Evolutionary conservation across 1,140 invertebrate genomes (phyloP), one percentile per base, ranked within the genome.

Genomic region (Zaprionus gabonicus): DNA sequence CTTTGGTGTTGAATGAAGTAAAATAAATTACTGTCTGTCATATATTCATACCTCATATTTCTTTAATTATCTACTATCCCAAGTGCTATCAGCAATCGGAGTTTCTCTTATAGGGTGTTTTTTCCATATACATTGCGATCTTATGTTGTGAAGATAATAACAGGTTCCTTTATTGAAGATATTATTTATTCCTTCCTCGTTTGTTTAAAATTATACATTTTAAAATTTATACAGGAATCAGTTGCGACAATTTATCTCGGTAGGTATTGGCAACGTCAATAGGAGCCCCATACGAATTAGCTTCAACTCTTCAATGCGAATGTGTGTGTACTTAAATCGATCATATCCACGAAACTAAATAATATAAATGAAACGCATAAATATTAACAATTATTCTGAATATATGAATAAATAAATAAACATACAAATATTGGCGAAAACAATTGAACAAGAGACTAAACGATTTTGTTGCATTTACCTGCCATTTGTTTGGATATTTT

Each of bases 231-330:
- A 10, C 36, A 5, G 41, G 10, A 64, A 69, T 38, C 65, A 80
- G 58, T 78, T 81, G 81, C 83, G 80, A 80, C 80, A 73, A 75
- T 80, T 70, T 77, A 82, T 86, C 76, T 86, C 76, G 83, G 83
- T 87, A 87, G 80, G 83, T 86, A 85, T 83, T 31, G 34, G 46
- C 59, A 60, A 13, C 12, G 46, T 7, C 9, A 23, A 51, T 23
- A 55, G 51, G 23, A 20, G 28, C 41, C 13, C 34, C 38, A 58
- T 31, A 41, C 38, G 38, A 44, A 34, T 36, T 63, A 55, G 49
- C 68, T 6, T 9, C 41, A 23, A 51, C 3, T 51, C 34, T 46
- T 41, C 63, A 71, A 64, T 71, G 44, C 65, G 76, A 85, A 76
- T 86, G 71, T 86, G 79, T 83, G 68, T 76, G 74, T 71, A 17